A percentile compares a stretch with the other conserved stretches of the same genome.
These are phyloP conservation scores for Muschampia plurimacula DNA, from an alignment of 2,888 invertebrate genomes.

Conservation along the genomic window DNA sequence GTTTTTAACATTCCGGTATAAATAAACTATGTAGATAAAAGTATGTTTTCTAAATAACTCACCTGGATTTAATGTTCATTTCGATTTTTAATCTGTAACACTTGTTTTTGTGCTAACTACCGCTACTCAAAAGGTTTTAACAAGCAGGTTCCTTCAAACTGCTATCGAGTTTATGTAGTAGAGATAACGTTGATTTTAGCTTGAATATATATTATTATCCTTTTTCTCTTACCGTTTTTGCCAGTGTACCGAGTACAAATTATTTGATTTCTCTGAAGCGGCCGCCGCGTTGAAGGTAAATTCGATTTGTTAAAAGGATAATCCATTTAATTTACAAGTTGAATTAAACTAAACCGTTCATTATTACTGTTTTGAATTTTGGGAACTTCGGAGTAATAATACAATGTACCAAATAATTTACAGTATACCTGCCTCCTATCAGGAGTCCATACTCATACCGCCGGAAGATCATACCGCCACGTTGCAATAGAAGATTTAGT, in stretches of 20 bases:
- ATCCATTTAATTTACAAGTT: not conserved
- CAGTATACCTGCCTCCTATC: too few species aligned
- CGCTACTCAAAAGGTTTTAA: not conserved
- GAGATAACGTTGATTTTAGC: not conserved
- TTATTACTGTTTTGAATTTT: not conserved
- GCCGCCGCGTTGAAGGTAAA: not conserved
- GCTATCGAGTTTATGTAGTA: not conserved
- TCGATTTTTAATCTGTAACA: constrained; percentile 1
- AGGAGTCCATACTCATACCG: too few species aligned
- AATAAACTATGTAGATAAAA: too few species aligned
- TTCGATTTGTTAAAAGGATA: constrained; percentile 5
- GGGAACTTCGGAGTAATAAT: too few species aligned
- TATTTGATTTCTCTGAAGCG: not conserved
- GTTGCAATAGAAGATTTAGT: too few species aligned
- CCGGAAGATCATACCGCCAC: too few species aligned
- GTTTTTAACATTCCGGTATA: too few species aligned
- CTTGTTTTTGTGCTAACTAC: constrained; percentile 5
- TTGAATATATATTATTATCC: not conserved
- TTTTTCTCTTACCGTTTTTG: constrained; percentile 2
- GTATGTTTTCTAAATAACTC: not conserved
- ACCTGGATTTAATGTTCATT: not conserved
- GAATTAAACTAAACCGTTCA: not conserved
- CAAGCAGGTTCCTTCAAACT: not conserved
- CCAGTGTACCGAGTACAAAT: constrained; percentile 1
- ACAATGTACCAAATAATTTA: too few species aligned